Conservation (phyloP, 2,888 invertebrate genomes). For the Deroplatys truncata region DNA sequence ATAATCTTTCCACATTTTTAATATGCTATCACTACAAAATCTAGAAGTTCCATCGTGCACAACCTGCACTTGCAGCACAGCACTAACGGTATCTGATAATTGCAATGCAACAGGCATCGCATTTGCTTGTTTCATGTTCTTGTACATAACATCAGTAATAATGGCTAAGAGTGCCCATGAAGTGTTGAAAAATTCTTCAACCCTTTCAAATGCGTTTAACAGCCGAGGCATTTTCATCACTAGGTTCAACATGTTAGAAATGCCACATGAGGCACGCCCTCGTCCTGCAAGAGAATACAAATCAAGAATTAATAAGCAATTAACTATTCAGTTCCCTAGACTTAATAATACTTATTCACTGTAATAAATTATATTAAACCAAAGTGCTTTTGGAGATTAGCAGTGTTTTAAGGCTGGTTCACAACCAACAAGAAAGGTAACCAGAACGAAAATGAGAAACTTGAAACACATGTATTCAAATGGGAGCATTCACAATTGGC, state of each 20-base stretch:
- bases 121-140: constrained; percentile 3
- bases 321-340: too few relatives aligned
- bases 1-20: constrained; percentile 1
- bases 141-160: not conserved
- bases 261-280: not conserved
- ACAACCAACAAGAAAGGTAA: too few relatives aligned
- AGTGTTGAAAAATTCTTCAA: constrained; percentile 2
- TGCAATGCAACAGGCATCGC: not conserved
- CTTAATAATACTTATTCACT: too few relatives aligned
- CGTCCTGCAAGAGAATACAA: not conserved
- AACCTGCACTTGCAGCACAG: not conserved
- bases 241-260: not conserved
- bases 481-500: too few relatives aligned
- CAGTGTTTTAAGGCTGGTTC: too few relatives aligned
- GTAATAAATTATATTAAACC: too few relatives aligned
- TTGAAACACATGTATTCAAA: too few relatives aligned
- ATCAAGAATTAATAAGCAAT: too few relatives aligned
- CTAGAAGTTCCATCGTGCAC: not conserved
- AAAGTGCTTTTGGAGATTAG: too few relatives aligned
- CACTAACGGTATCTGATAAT: not conserved
- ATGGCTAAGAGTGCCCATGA: not conserved
- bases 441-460: too few relatives aligned
- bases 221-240: not conserved
- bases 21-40: not conserved
- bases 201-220: not conserved